phyloP scores from a whole-genome alignment of 2,888 invertebrate species.

The Iphiclides podalirius region DNA sequence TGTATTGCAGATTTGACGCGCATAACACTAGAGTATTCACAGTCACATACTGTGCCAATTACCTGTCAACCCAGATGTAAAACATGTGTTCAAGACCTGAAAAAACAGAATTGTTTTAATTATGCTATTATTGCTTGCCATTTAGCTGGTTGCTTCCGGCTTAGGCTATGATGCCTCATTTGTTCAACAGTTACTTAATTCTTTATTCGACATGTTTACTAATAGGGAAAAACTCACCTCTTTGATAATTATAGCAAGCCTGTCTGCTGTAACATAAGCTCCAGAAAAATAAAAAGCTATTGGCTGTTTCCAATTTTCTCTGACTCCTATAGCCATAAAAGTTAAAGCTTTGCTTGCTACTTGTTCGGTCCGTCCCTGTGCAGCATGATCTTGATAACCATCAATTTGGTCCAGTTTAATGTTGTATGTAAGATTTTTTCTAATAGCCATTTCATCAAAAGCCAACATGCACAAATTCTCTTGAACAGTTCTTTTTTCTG shows the following conservation, averaged over 20 bases:
- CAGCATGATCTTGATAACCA: too few species aligned
- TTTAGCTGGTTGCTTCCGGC: too few species aligned
- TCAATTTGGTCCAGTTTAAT: too few species aligned
- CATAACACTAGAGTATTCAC: too few species aligned
- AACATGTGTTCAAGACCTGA: constrained; percentile 13
- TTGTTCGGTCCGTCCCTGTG: too few species aligned
- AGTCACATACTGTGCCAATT: constrained; percentile 5
- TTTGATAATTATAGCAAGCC: constrained; percentile 18
- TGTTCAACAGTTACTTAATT: too few species aligned
- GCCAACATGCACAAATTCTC: constrained; percentile 21
- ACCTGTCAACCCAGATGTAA: constrained; percentile 3
- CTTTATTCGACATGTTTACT: neutral
- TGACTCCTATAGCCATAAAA: constrained; percentile 8
- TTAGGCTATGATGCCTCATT: too few species aligned
- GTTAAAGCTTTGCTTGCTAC: constrained; percentile 5
- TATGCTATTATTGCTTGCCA: too few species aligned
- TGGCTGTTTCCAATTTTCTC: too few species aligned
- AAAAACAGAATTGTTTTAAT: too few species aligned
- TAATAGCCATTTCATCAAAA: constrained; percentile 32
- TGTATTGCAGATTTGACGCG: too few species aligned
- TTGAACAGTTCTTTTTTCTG: neutral
- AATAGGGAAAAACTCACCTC: neutral
- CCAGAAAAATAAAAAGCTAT: constrained; percentile 10
- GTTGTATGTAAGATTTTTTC: too few species aligned
- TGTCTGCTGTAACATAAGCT: constrained; percentile 3